Conservation (phyloP, 1,140 invertebrate genomes). For the Leptinotarsa texana region DNA sequence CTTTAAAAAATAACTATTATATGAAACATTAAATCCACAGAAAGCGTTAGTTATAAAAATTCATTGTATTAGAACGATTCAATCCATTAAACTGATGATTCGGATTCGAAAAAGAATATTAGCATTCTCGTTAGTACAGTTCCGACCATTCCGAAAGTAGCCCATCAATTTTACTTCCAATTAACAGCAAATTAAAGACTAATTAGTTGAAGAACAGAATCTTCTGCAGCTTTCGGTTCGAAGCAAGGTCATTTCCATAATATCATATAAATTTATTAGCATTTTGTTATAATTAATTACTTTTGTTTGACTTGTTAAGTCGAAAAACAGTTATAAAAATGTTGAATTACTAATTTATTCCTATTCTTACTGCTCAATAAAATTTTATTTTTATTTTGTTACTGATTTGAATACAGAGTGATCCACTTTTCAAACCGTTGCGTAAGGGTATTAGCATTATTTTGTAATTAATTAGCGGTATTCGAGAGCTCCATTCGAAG, state of each 20-base stretch:
- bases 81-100: too few species aligned
- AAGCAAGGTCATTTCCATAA: slow-evolving; percentile 14
- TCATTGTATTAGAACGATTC: too few species aligned
- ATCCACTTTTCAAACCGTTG: background rate
- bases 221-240: background rate
- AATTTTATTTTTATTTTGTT: background rate
- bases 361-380: slow-evolving; percentile 3
- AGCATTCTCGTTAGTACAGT: background rate
- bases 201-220: slow-evolving; percentile 28
- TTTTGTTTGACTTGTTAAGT: slow-evolving; percentile 1
- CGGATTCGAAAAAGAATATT: background rate
- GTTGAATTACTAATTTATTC: slow-evolving; percentile 8
- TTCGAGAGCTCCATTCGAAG: background rate
- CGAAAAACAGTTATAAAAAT: slow-evolving; percentile 16
- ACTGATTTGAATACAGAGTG: background rate
- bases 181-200: slow-evolving; percentile 30
- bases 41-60: too few species aligned
- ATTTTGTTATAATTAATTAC: slow-evolving; percentile 28
- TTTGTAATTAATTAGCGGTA: background rate
- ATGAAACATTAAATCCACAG: too few species aligned
- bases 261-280: slow-evolving; percentile 21
- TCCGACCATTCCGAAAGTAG: background rate
- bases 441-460: background rate
- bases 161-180: slow-evolving; percentile 26
- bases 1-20: too few species aligned